Evolutionary conservation across 35 echinoderm and acorn worm species (phyloP).

Genomic region (Lytechinus pictus): DNA sequence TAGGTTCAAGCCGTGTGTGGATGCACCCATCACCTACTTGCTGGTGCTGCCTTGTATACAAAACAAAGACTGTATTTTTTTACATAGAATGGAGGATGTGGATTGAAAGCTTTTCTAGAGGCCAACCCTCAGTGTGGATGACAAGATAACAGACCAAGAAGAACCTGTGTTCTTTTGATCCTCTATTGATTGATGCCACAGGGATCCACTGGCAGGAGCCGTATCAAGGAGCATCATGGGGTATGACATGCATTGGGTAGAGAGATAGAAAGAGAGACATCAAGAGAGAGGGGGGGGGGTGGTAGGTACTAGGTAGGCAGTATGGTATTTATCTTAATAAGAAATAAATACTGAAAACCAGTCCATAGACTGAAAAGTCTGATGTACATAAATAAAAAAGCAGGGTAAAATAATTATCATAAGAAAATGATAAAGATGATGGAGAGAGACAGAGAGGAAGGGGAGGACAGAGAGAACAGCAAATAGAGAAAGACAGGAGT

Average conservation of each 20-base stretch:
- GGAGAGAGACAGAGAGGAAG: not conserved
- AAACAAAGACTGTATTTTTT: not conserved
- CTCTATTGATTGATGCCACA: not conserved
- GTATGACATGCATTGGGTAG: not conserved
- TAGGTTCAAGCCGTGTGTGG: too few species aligned
- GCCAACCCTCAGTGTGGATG: not conserved
- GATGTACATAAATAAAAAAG: too few species aligned
- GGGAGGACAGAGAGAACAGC: not conserved
- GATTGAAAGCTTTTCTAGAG: conserved; percentile 1
- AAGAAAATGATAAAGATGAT: not conserved
- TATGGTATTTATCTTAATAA: too few species aligned
- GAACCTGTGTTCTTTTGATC: conserved; percentile 16
- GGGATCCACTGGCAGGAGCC: not conserved
- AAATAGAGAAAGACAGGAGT: not conserved
- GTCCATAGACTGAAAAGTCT: too few species aligned
- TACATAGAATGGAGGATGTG: not conserved
- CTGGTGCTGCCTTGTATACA: not conserved
- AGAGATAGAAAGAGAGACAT: not conserved
- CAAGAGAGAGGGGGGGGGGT: not conserved
- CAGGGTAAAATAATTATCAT: too few species aligned
- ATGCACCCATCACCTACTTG: not conserved
- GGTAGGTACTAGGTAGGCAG: too few species aligned
- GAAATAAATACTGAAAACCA: too few species aligned
- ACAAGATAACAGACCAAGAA: not conserved
- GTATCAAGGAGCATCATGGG: not conserved